Base-by-base conservation (phyloP, 2,797 vertebrate species). In the Chrysocyon brachyurus region DNA sequence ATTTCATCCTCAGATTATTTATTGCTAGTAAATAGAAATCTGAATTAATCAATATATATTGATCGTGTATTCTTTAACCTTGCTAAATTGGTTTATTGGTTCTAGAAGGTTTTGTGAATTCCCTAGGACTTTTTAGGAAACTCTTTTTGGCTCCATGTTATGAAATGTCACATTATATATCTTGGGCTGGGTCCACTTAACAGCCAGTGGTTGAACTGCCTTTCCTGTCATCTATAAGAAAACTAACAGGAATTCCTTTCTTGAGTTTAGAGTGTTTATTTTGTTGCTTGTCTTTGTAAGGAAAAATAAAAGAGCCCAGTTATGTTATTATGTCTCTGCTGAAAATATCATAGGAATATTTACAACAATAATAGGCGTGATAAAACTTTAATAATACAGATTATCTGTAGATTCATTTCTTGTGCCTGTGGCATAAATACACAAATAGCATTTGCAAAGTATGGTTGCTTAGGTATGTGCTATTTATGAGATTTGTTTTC, bases 401-500 rank as follows among this genome's bases (percentile, higher is more conserved):
- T 93, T 95, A 79, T 97, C 52, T 91, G 17, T 68, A 64, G 79
- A 49, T 96, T 89, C 49, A 73, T 78, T 94, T 94, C 73, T 78
- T 89, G 81, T n/a, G 52, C 95, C 87, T 59, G 19, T 79, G 83
- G 79, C 95, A 61, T 92, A 88, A 95, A 86, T 94, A 77, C 5
- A 89, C 83, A 73, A 88, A 61, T 28, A 93, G 15, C 63, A 31
- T 90, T 81, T 57, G 46, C 59, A 31, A 57, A 57, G 75, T 64
- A 24, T 40, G 22, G 40, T 81, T 61, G 22, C 78, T 77, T 64
- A 87, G 85, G 31, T 59, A 57, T 87, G 77, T 95, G 46, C 75
- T 79, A 14, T 82, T 94, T 61, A 83, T 96, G 87, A 95, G 36
- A 92, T 92, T 87, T 87, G 66, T 92, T 96, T 97, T 82, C 88